These are phyloP conservation scores for Argopecten irradians DNA, from an alignment of 1,140 invertebrate species.

Conservation along the genomic window DNA sequence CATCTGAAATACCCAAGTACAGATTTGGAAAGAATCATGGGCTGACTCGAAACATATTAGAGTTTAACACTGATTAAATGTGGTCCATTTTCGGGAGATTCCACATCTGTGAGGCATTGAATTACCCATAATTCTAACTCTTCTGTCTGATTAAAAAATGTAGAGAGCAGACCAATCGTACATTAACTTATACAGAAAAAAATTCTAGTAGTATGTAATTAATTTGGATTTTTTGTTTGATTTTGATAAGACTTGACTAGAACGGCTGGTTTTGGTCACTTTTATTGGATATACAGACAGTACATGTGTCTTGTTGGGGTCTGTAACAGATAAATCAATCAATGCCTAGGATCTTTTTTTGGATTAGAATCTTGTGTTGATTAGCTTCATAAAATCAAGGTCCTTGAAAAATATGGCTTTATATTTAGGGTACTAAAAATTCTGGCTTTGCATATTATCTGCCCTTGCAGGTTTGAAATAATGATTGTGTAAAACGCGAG, in stretches of 20 bases:
- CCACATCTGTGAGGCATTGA: background rate
- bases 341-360: background rate
- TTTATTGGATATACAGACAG: background rate
- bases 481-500: no score
- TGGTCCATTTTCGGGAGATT: background rate
- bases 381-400: no score
- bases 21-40: background rate
- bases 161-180: background rate
- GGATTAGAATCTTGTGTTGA: no score
- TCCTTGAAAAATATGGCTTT: no score
- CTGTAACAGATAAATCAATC: background rate
- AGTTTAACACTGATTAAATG: background rate
- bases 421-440: no score
- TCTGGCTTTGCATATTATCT: no score
- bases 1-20: background rate
- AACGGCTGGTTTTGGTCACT: background rate
- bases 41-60: background rate
- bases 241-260: constrained; percentile 7
- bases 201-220: background rate
- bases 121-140: background rate
- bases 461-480: no score
- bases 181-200: background rate
- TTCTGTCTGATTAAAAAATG: background rate
- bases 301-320: background rate
- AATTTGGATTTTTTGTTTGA: background rate